phyloP scores from a whole-genome alignment of 2,113 vertebrate species.

The Petroica traversi region DNA sequence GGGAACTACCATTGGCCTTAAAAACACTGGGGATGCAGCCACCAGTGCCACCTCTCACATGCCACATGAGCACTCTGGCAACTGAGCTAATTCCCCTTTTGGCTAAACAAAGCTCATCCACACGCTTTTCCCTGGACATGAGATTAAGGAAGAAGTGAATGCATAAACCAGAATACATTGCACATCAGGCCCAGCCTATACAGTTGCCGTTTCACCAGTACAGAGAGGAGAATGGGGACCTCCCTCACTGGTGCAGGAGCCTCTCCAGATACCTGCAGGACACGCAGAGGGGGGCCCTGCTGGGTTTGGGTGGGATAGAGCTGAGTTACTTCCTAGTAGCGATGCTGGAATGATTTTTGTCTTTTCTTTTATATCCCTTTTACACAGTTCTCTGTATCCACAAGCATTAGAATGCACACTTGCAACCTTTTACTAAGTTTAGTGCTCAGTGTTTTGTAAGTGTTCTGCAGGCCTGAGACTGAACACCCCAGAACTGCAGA shows the following conservation, averaged over 20 bases:
- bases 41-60: not conserved
- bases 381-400: too few relatives aligned
- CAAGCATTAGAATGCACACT: too few relatives aligned
- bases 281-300: fast-evolving
- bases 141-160: not conserved
- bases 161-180: not conserved
- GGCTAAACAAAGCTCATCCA: not conserved
- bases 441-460: too few relatives aligned
- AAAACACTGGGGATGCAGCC: not conserved
- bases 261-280: not conserved
- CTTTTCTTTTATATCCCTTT: too few relatives aligned
- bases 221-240: fast-evolving
- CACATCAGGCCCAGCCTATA: not conserved
- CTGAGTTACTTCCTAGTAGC: not conserved
- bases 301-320: not conserved
- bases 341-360: too few relatives aligned
- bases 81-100: fast-evolving
- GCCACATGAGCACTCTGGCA: not conserved
- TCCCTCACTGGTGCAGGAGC: not conserved
- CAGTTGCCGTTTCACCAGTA: not conserved
- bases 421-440: too few relatives aligned
- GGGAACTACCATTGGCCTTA: not conserved
- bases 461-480: too few relatives aligned
- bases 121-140: fast-evolving
- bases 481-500: too few relatives aligned